These are phyloP conservation scores for Otis tarda DNA, from an alignment of 2,113 vertebrate genomes.

Conservation along the genomic window DNA sequence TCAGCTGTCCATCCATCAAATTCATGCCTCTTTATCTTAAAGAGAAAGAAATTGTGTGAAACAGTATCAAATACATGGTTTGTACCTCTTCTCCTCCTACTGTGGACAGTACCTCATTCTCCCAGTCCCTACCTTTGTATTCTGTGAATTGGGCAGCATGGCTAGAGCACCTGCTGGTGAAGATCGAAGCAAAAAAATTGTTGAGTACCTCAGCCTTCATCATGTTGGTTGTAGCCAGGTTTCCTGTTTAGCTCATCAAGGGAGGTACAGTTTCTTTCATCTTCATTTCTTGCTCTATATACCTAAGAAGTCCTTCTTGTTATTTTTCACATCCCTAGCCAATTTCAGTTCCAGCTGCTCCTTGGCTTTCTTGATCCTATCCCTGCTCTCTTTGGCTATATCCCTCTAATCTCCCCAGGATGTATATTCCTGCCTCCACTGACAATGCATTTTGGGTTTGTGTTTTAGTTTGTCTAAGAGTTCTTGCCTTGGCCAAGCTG, in stretches of 20 bases:
- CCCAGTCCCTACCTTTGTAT: not conserved
- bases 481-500: not conserved
- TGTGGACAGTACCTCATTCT: not conserved
- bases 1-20: not conserved
- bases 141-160: not conserved
- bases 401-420: not conserved
- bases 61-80: not conserved
- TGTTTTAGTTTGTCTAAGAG: not conserved
- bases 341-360: not conserved
- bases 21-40: not conserved
- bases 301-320: not conserved
- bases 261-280: not conserved
- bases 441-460: not conserved
- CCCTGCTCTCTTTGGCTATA: not conserved
- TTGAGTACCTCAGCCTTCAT: not conserved
- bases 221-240: not conserved
- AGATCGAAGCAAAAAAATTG: no score
- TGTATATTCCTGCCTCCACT: not conserved
- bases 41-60: no score
- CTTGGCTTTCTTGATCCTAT: not conserved
- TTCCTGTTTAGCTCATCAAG: fast-evolving
- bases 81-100: not conserved
- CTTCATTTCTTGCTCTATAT: not conserved
- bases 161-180: no score
- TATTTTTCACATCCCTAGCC: not conserved